Percentiles rank a stretch among this genome's conserved stretches.
These are phyloP conservation scores for Anneissia japonica DNA, from an alignment of 35 echinoderm and acorn worm species.

Conservation along the genomic window DNA sequence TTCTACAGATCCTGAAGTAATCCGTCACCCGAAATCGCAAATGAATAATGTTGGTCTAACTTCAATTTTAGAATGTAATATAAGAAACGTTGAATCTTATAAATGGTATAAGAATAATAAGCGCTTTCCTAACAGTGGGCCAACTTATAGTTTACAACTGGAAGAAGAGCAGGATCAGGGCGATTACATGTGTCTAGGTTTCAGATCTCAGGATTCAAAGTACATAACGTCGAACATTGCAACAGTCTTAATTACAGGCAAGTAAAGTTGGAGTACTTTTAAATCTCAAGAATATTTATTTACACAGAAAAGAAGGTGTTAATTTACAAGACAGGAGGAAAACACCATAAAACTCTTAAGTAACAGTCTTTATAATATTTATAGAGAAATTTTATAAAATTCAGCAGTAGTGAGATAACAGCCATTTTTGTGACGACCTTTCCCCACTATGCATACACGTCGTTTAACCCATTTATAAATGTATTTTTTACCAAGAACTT, in stretches of 20 bases:
- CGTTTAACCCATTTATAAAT: no score
- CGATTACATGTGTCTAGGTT: background rate
- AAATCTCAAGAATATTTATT: no score
- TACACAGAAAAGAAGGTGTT: no score
- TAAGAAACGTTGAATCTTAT: background rate
- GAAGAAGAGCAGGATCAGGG: background rate
- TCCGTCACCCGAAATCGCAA: background rate
- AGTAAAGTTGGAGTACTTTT: no score
- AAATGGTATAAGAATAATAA: background rate
- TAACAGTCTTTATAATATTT: no score
- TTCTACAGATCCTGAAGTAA: background rate
- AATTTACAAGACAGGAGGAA: no score
- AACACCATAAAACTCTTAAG: no score
- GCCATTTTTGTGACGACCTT: no score
- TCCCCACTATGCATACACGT: no score
- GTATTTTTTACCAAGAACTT: no score
- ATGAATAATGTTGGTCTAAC: background rate
- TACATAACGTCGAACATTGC: background rate
- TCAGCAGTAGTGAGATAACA: no score
- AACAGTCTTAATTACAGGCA: background rate
- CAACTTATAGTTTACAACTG: background rate
- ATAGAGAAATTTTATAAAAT: no score
- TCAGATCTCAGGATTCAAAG: background rate
- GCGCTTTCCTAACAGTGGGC: background rate
- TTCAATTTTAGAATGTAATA: background rate